phyloP scores from a whole-genome alignment of 1,140 invertebrate genomes.

The Anastrepha ludens region DNA sequence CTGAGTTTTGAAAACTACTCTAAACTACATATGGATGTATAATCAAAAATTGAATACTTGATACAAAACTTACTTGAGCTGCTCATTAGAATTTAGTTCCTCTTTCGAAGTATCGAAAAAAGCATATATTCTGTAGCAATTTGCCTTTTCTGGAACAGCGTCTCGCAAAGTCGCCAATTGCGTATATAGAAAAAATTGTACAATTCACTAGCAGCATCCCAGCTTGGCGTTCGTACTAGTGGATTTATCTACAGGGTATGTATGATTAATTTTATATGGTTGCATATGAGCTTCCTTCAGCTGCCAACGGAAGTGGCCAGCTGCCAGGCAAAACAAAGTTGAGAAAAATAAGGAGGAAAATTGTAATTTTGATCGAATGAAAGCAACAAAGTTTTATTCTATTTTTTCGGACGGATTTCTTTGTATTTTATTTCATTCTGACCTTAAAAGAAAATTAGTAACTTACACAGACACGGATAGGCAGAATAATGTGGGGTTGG shows the following conservation, averaged over 20 bases:
- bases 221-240: too few relatives aligned
- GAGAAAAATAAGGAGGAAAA: conserved; percentile 52
- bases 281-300: conserved; percentile 56
- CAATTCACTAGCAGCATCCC: too few relatives aligned
- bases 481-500: not conserved
- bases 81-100: too few relatives aligned
- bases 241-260: not conserved
- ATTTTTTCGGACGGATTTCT: conserved; percentile 21
- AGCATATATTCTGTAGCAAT: too few relatives aligned
- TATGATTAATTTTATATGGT: conserved; percentile 55
- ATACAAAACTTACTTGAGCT: too few relatives aligned
- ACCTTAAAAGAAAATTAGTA: conserved; percentile 57
- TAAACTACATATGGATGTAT: too few relatives aligned
- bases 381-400: conserved; percentile 32
- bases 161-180: too few relatives aligned
- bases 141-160: too few relatives aligned
- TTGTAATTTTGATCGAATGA: conserved; percentile 57
- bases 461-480: not conserved
- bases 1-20: too few relatives aligned
- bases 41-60: too few relatives aligned
- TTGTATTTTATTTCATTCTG: conserved; percentile 52
- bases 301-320: conserved; percentile 48
- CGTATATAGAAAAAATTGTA: too few relatives aligned
- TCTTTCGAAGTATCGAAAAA: too few relatives aligned
- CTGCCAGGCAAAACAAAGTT: conserved; percentile 49